These are phyloP conservation scores for Aelia acuminata DNA, from an alignment of 2,888 invertebrate species.

Conservation along the genomic window DNA sequence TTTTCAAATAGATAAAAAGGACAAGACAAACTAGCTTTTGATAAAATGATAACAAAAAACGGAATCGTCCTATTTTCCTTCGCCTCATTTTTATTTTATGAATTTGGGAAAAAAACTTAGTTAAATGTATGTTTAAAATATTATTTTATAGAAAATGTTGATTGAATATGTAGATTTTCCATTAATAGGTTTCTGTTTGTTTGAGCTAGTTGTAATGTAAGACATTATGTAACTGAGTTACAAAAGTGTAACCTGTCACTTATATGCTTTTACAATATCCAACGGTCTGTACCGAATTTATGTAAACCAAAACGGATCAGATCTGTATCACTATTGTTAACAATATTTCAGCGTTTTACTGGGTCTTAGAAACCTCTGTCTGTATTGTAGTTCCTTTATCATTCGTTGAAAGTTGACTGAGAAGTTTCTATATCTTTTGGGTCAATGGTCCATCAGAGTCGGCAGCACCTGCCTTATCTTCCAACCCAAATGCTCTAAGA, in stretches of 20 bases:
- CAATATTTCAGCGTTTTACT: too few species aligned
- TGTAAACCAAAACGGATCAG: background rate
- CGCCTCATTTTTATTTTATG: background rate
- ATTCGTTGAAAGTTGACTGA: background rate
- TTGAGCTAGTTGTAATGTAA: background rate
- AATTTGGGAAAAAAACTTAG: background rate
- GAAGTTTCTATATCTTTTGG: background rate
- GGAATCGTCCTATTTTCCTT: background rate
- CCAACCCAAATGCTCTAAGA: background rate
- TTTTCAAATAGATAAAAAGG: background rate
- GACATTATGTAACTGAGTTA: background rate
- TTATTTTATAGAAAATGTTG: background rate
- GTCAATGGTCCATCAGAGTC: background rate
- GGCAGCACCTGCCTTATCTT: background rate
- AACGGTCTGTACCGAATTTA: too few species aligned
- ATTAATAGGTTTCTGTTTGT: background rate
- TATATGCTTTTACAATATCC: too few species aligned
- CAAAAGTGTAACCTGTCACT: background rate
- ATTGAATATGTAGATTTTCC: background rate
- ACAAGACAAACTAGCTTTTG: background rate
- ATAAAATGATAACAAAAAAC: background rate
- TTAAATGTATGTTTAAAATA: background rate
- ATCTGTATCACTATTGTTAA: background rate
- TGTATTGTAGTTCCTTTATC: background rate
- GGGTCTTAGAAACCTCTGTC: too few species aligned